Percentiles rank a stretch among this genome's conserved stretches.
Evolutionary conservation across 2,797 vertebrate species (phyloP).

Genomic region (Pogonophryne albipinna): DNA sequence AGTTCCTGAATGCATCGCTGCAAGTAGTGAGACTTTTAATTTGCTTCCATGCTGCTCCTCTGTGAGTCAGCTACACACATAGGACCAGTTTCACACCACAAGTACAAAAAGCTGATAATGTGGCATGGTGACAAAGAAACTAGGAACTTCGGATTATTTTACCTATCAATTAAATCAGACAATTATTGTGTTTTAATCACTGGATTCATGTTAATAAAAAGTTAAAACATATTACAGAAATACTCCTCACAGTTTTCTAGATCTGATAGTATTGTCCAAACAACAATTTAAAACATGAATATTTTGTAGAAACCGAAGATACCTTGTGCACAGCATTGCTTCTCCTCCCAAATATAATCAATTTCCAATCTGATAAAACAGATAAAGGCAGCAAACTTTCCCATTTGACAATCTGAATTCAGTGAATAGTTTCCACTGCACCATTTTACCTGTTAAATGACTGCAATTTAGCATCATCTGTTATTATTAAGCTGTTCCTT

Average conservation of each 20-base stretch:
- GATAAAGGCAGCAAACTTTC: not conserved
- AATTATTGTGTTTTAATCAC: not conserved
- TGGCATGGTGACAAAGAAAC: not conserved
- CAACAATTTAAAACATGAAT: conserved; percentile 1
- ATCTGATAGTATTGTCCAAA: not conserved
- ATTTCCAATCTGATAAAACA: not conserved
- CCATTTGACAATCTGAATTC: not conserved
- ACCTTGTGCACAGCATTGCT: too few relatives aligned
- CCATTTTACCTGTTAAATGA: too few relatives aligned
- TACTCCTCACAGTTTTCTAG: not conserved
- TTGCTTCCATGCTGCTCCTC: conserved; percentile 29
- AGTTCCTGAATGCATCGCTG: conserved; percentile 33
- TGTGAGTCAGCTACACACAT: conserved; percentile 2
- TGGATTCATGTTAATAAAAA: not conserved
- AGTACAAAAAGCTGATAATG: conserved; percentile 14
- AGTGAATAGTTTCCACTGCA: not conserved
- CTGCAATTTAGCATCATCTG: too few relatives aligned
- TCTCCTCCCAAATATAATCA: not conserved
- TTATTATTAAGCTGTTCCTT: not conserved
- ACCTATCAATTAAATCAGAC: not conserved
- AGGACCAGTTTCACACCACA: conserved; percentile 5
- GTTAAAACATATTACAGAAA: not conserved
- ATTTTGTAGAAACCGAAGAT: not conserved
- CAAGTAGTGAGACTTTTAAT: conserved; percentile 44
- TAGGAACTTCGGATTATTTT: not conserved